Evolutionary conservation across 2,113 vertebrate genomes (phyloP).

Genomic region (Pachyramphus minor): DNA sequence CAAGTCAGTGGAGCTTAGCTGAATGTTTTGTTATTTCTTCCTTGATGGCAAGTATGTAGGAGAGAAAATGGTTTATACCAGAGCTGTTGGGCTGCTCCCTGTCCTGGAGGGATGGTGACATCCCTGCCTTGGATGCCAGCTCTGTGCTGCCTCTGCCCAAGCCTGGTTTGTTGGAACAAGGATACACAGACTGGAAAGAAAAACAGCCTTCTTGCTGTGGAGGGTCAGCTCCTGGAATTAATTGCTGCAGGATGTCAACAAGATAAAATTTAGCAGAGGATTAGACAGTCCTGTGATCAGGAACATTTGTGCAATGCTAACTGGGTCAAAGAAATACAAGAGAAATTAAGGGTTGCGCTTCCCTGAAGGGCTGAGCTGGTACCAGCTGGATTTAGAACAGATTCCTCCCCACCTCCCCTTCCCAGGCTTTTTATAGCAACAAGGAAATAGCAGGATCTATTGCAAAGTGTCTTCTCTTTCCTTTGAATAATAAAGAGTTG

Average conservation of each 20-base stretch:
- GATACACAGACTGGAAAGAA: not conserved
- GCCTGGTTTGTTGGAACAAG: not conserved
- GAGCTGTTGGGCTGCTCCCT: not conserved
- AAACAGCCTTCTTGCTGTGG: not conserved
- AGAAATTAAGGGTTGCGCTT: not conserved
- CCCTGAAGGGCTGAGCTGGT: slow-evolving; percentile 31
- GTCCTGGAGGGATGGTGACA: not conserved
- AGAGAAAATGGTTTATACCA: not conserved
- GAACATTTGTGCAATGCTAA: slow-evolving; percentile 30
- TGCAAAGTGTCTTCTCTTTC: not conserved
- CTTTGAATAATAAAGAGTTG: not conserved
- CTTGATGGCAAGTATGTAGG: not conserved
- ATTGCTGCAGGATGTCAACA: slow-evolving; percentile 27
- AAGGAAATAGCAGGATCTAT: not conserved
- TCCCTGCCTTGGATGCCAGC: not conserved
- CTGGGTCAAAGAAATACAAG: slow-evolving; percentile 53
- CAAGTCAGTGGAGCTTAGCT: not conserved
- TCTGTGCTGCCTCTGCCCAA: not conserved
- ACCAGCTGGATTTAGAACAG: slow-evolving; percentile 21
- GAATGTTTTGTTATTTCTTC: not conserved
- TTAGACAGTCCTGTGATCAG: slow-evolving; percentile 47
- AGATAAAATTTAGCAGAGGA: slow-evolving; percentile 22
- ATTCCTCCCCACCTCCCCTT: not conserved
- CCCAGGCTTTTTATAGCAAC: not conserved
- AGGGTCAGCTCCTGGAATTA: slow-evolving; percentile 11